Percentiles rank a stretch among this genome's conserved stretches.
Evolutionary conservation across 2,797 vertebrate species (phyloP).

Genomic region (Ceryle rudis): DNA sequence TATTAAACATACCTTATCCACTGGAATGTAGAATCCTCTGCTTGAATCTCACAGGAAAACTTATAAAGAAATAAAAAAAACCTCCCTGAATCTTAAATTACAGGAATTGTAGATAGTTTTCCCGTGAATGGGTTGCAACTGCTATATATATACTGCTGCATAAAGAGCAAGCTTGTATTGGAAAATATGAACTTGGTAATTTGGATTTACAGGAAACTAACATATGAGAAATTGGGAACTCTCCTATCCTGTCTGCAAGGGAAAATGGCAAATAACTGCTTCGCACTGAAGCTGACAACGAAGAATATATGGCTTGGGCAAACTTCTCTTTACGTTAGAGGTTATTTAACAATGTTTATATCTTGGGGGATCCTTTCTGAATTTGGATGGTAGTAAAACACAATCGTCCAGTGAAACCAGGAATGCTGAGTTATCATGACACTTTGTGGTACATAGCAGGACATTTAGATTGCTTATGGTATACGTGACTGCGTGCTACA

Average conservation of each 20-base stretch:
- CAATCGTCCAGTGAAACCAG: not conserved
- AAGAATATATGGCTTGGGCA: not conserved
- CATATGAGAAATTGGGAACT: not conserved
- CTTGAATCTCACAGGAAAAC: not conserved
- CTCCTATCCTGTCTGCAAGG: not conserved
- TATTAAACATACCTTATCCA: not conserved
- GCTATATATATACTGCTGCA: not conserved
- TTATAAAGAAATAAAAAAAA: not conserved
- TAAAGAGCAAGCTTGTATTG: not conserved
- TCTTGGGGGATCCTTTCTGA: not conserved
- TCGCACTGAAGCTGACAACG: not conserved
- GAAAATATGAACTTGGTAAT: not conserved
- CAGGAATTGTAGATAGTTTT: not conserved
- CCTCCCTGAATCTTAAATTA: not conserved
- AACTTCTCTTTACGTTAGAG: not conserved
- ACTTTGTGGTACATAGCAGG: not conserved
- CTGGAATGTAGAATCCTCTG: not conserved
- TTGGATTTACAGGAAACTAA: not conserved
- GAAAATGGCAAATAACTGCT: not conserved
- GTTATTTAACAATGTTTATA: not conserved
- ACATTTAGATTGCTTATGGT: not conserved
- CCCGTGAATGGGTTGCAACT: not conserved
- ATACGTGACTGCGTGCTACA: not conserved
- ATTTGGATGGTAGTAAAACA: not conserved
- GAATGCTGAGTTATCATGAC: not conserved